phyloP scores from a whole-genome alignment of 2,888 invertebrate species.

The Drosophila niveifrons region DNA sequence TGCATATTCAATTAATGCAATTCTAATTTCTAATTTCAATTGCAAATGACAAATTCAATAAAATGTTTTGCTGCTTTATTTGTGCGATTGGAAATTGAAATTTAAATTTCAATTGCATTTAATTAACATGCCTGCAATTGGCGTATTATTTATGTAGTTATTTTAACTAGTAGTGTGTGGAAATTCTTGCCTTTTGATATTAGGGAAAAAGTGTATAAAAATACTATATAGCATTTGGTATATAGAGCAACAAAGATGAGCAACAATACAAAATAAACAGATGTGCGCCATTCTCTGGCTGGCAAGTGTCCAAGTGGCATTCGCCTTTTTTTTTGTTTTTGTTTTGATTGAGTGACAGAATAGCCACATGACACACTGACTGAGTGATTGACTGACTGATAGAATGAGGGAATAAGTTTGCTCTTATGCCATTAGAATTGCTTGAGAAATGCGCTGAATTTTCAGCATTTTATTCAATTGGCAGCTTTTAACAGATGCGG shows the following conservation, averaged over 20 bases:
- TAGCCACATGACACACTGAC: constrained; percentile 35
- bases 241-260: constrained; percentile 21
- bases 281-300: constrained; percentile 65
- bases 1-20: constrained; percentile 10
- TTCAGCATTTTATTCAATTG: constrained; percentile 32
- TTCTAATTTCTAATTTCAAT: constrained; percentile 4
- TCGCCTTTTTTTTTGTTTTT: constrained; percentile 29
- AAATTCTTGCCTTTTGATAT: constrained; percentile 13
- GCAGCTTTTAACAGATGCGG: constrained; percentile 43
- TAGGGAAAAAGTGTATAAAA: constrained; percentile 53
- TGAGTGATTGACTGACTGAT: constrained; percentile 33
- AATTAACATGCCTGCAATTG: constrained; percentile 1
- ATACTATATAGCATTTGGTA: constrained; percentile 31
- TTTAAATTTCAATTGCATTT: neutral
- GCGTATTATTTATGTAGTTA: constrained; percentile 16
- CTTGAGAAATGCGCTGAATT: constrained; percentile 4
- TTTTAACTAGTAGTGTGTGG: constrained; percentile 18
- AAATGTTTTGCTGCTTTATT: neutral
- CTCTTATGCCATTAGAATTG: constrained; percentile 18
- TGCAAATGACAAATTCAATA: constrained; percentile 1
- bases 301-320: constrained; percentile 65
- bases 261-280: constrained; percentile 54
- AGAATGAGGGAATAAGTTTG: constrained; percentile 36
- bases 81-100: neutral
- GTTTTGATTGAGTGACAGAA: constrained; percentile 48